Evolutionary conservation across 2,888 invertebrate genomes (phyloP).

Genomic region (Drosophila multiciliata): DNA sequence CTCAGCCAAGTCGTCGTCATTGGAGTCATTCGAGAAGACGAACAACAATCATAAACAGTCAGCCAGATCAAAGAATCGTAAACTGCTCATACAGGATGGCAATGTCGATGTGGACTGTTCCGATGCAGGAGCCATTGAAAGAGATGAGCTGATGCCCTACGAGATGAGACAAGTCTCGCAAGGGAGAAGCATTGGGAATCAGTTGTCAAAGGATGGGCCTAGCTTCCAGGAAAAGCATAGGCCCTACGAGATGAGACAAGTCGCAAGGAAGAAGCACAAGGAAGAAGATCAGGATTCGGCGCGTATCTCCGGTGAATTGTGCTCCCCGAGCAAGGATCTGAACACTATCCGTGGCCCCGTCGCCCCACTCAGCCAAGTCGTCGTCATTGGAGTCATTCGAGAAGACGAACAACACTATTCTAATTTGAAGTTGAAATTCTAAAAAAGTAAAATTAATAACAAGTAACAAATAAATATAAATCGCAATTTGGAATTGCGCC

Average conservation of each 20-base stretch:
- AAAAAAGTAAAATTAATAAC: neutral
- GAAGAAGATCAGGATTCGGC: too few relatives aligned
- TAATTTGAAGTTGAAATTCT: neutral
- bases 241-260: too few relatives aligned
- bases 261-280: too few relatives aligned
- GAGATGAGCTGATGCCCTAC: neutral
- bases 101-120: neutral
- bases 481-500: constrained; percentile 7
- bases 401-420: neutral
- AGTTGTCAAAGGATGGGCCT: too few relatives aligned
- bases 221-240: too few relatives aligned
- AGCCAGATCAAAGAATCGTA: neutral
- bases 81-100: constrained; percentile 1
- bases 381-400: neutral
- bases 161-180: neutral
- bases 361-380: neutral
- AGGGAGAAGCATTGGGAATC: neutral
- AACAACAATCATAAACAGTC: neutral
- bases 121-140: neutral
- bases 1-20: neutral
- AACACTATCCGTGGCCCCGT: neutral
- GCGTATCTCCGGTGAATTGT: constrained; percentile 29
- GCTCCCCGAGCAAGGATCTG: constrained; percentile 21
- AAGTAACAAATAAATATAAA: neutral
- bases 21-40: neutral